Conservation (phyloP, 2,888 invertebrate species). For the Ochropacha duplaris region DNA sequence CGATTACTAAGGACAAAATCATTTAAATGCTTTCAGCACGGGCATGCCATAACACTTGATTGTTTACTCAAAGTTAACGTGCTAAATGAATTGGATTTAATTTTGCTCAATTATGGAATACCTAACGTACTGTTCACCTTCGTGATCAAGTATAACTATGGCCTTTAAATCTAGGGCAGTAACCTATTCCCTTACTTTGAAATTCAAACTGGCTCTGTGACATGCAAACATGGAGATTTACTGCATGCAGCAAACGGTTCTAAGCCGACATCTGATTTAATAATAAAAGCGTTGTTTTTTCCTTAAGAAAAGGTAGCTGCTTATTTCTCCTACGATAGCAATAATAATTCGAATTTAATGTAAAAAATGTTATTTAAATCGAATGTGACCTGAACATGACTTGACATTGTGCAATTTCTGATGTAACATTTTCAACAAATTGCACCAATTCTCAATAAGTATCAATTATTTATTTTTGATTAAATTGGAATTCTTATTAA, state of each 20-base stretch:
- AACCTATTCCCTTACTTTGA: conserved; percentile 59
- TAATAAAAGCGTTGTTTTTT: conserved; percentile 8
- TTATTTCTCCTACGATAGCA: too few species aligned
- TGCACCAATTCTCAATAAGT: conserved; percentile 21
- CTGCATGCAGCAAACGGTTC: conserved; percentile 12
- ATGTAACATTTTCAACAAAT: conserved; percentile 45
- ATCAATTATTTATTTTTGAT: neutral
- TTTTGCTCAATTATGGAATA: conserved; percentile 18
- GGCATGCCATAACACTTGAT: conserved; percentile 14
- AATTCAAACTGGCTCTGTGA: conserved; percentile 47
- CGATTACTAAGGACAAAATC: conserved; percentile 16
- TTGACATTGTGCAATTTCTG: conserved; percentile 48
- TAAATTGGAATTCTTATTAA: neutral
- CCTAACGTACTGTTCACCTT: conserved; percentile 21
- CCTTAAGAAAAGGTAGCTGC: neutral
- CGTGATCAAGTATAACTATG: conserved; percentile 37
- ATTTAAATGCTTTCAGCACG: conserved; percentile 16
- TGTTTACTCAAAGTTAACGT: conserved; percentile 19
- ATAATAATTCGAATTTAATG: neutral
- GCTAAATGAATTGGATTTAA: conserved; percentile 10
- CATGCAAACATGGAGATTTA: conserved; percentile 25
- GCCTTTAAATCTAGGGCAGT: conserved; percentile 52
- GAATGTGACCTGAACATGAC: conserved; percentile 16
- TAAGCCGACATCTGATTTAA: conserved; percentile 25
- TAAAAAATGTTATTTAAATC: neutral